Evolutionary conservation across 2,888 invertebrate genomes (phyloP), one percentile per base, ranked within the genome.

Genomic region (Alentia gelatinosa): DNA sequence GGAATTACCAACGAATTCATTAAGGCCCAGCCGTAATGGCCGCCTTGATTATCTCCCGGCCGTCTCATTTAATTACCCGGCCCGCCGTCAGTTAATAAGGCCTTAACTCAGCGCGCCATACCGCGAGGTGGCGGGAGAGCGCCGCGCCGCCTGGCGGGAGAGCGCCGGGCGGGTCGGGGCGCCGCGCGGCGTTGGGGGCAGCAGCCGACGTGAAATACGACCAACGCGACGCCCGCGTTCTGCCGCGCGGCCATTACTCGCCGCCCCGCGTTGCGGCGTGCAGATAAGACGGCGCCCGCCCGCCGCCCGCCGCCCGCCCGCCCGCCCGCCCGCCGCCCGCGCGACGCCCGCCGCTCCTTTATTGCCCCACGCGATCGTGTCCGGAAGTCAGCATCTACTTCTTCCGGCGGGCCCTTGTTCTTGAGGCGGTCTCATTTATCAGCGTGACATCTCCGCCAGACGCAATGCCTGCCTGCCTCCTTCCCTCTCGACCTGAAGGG

Each of bases 391-490:
- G n/a, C n/a, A n/a, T n/a, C n/a, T 19, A n/a, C 56, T n/a, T 19
- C 56, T 56, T 56, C 56, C 56, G 56, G 56, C n/a, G 79, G 35
- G 79, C n/a, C n/a, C n/a, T n/a, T n/a, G n/a, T n/a, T n/a, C n/a
- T n/a, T n/a, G n/a, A n/a, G n/a, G n/a, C n/a, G n/a, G n/a, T n/a
- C n/a, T n/a, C n/a, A n/a, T n/a, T n/a, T n/a, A n/a, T n/a, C n/a
- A n/a, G n/a, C n/a, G n/a, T n/a, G n/a, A n/a, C n/a, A n/a, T n/a
- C n/a, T n/a, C n/a, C n/a, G n/a, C n/a, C n/a, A n/a, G n/a, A n/a
- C n/a, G n/a, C n/a, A n/a, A n/a, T n/a, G n/a, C n/a, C n/a, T n/a
- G n/a, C n/a, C n/a, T n/a, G n/a, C n/a, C n/a, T n/a, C n/a, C n/a
- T n/a, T n/a, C n/a, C n/a, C n/a, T n/a, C n/a, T n/a, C n/a, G n/a